A percentile compares a stretch with the other conserved stretches of the same genome.
Conservation (phyloP, 2,888 invertebrate species). For the Gymnocheta viridis region DNA sequence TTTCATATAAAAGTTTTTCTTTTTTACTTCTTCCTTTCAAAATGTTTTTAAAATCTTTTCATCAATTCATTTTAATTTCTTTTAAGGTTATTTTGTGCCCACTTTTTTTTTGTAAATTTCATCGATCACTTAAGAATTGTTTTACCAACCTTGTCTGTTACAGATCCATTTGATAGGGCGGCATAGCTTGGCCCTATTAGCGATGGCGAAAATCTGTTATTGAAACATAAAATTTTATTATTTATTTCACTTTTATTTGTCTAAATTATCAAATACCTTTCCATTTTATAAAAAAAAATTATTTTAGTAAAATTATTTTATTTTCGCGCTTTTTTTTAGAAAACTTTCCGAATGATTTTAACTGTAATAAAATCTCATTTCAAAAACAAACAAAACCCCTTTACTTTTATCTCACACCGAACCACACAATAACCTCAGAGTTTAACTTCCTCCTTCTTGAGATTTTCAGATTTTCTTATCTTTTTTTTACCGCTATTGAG, state of each 20-base stretch:
- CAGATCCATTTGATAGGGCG: slow-evolving; percentile 86
- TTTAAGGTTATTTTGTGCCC: no score
- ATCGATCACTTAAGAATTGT: no score
- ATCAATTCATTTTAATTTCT: no score
- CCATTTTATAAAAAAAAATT: slow-evolving; percentile 74
- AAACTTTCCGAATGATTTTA: slow-evolving; percentile 11
- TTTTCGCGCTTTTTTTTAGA: not conserved
- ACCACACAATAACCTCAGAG: no score
- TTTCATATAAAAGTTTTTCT: no score
- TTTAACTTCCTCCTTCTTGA: no score
- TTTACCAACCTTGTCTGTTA: slow-evolving; percentile 90
- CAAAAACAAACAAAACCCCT: slow-evolving; percentile 69
- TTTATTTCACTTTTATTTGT: not conserved
- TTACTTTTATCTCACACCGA: no score
- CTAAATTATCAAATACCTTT: slow-evolving; percentile 73
- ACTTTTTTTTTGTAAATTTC: no score
- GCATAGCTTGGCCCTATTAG: slow-evolving; percentile 82
- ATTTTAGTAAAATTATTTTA: not conserved
- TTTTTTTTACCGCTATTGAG: slow-evolving; percentile 74
- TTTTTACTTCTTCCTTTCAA: no score
- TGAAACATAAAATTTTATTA: slow-evolving; percentile 24
- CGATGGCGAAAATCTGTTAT: slow-evolving; percentile 57
- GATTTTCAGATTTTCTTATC: slow-evolving; percentile 19
- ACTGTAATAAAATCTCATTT: slow-evolving; percentile 73
- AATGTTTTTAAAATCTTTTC: no score